Evolutionary conservation across 2,113 vertebrate genomes (phyloP), one percentile per base, ranked within the genome.

Genomic region (Azemiops feae): DNA sequence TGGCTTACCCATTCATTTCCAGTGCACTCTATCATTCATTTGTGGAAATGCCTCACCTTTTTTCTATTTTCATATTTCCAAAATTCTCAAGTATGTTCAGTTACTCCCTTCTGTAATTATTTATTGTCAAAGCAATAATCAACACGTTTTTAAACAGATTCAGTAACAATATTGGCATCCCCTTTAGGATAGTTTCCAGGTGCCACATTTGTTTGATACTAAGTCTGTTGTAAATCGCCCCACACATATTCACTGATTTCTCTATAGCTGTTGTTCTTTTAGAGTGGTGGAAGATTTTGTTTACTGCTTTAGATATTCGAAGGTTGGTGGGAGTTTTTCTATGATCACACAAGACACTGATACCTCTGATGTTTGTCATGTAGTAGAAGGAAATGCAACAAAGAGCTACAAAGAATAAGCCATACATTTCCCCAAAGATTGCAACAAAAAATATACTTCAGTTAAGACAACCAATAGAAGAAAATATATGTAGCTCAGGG

Each of bases 41-140:
- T 85, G 30, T 34, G 54, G 69, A 58, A 89, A 92, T 85, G 53
- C 53, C 34, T 74, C 54, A 55, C 88, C 69, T 92, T 89, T 92
- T 89, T 58, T 85, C 69, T 89, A 47, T 92, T 85, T 85, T 85
- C 69, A 85, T 54, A 85, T 50, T 85, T 92, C 58, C 69, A 85
- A 18, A 92, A 89, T 92, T 54, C 53, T 57, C 88, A 27, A 85
- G 43, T 89, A 45, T n/a, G 88, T 92, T 89, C 69, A 92, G 54
- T 85, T 58, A 58, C 22, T 92, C 53, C 53, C 69, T 89, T 92
- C 53, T 85, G 88, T 53, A 54, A 89, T 89, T 92, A 92, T 92
- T 89, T 92, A 92, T 89, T 92, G 69, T 92, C 88, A 92, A 92
- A 92, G 89, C 88, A 92, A 74, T 74, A 58, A 92, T 92, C 88